Percentiles rank a stretch among this genome's conserved stretches.
These are phyloP conservation scores for Parnassius smintheus DNA, from an alignment of 2,888 invertebrate genomes.

Conservation along the genomic window DNA sequence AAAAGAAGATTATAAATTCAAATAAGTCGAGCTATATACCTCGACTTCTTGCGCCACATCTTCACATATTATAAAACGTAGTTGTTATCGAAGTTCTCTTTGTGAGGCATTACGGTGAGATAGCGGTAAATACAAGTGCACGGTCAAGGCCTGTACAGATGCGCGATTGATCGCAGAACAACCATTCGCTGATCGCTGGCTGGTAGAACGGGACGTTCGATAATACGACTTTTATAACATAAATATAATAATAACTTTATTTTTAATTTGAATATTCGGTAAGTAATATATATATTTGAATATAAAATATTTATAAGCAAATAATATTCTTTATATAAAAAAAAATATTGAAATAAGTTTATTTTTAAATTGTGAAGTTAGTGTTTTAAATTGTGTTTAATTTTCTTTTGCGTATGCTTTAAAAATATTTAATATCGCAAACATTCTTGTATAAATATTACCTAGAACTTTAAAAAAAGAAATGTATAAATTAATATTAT, in stretches of 20 bases:
- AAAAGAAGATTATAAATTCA: no score
- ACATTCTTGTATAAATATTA: no score
- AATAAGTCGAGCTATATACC: not conserved
- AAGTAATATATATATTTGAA: slow-evolving; percentile 4
- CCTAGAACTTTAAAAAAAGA: no score
- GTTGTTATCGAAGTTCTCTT: slow-evolving; percentile 37
- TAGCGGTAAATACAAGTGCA: slow-evolving; percentile 71
- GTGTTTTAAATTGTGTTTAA: no score
- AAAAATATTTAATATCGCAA: no score
- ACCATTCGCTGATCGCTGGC: slow-evolving; percentile 49
- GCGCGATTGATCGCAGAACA: slow-evolving; percentile 40
- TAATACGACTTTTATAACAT: not conserved
- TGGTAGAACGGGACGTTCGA: slow-evolving; percentile 27
- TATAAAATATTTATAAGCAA: not conserved
- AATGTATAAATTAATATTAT: no score
- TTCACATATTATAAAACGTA: slow-evolving; percentile 29
- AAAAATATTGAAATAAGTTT: not conserved
- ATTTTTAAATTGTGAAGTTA: not conserved
- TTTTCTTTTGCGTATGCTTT: no score
- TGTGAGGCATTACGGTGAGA: slow-evolving; percentile 60
- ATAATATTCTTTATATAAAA: not conserved
- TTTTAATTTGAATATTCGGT: slow-evolving; percentile 6
- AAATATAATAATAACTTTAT: not conserved
- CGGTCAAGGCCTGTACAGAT: slow-evolving; percentile 55
- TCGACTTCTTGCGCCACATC: slow-evolving; percentile 25